Evolutionary conservation across 2,888 invertebrate species (phyloP), one percentile per base, ranked within the genome.

Genomic region (Lapara coniferarum): DNA sequence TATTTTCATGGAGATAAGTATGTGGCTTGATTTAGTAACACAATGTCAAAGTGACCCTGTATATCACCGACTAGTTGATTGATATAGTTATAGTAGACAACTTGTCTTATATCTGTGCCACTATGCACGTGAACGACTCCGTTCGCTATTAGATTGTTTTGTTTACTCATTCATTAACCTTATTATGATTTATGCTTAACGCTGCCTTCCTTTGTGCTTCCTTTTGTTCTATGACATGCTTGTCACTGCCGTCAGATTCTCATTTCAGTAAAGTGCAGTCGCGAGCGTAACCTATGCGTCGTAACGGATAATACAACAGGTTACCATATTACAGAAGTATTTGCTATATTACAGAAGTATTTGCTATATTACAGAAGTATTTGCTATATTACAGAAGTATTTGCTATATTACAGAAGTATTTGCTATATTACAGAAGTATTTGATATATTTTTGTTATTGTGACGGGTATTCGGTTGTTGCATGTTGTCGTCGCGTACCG

Each of bases 181-280:
- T 58, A 57, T 44, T n/a, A 44, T 55, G 37, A 49, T 69, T 69
- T 51, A 55, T 51, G 58, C 68, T 16, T 44, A 44, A 49, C 55
- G 30, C 19, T 46, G 44, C 71, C 75, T 72, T 71, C 71, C 37
- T 75, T 73, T 77, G 58, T 75, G 75, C 76, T 79, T 77, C 53
- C 70, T 75, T 76, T 78, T 77, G 72, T 70, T 75, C 74, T 75
- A 59, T 75, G 72, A 76, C 76, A 82, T 80, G 85, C 83, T 84
- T 81, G 75, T 77, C 78, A 75, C 67, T 77, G 74, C 78, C 75
- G 73, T 81, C 82, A 83, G 82, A 78, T 86, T 89, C 79, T 86
- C 81, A 76, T 89, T 88, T 85, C 88, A 88, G 88, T 79, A 72
- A 83, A 84, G 67, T 88, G 88, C 88, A 85, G 87, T 81, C 85